phyloP scores from a whole-genome alignment of 2,113 vertebrate genomes.

The Salvator merianae region DNA sequence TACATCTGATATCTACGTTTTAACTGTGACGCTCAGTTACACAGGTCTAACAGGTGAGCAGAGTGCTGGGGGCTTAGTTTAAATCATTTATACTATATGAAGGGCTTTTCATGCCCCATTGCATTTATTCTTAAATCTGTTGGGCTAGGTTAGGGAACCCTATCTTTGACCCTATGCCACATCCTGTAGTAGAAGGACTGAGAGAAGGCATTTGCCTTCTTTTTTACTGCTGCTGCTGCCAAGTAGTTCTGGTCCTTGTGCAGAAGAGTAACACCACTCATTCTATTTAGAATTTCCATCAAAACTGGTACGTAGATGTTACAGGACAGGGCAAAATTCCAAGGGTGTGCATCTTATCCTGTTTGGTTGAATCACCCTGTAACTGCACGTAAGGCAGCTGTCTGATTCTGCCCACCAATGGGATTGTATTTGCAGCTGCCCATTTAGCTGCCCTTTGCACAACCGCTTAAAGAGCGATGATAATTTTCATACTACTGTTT shows the following conservation, averaged over 20 bases:
- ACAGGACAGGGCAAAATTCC: too few relatives aligned
- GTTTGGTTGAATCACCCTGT: not conserved
- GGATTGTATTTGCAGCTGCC: not conserved
- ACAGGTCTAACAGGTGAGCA: not conserved
- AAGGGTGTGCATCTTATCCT: not conserved
- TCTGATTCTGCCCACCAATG: not conserved
- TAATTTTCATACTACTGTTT: not conserved
- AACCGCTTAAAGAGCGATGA: not conserved
- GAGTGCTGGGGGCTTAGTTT: not conserved
- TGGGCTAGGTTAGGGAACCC: too few relatives aligned
- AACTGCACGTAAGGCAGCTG: not conserved
- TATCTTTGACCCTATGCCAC: not conserved
- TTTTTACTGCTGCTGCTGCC: not conserved
- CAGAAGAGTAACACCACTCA: not conserved
- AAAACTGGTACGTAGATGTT: not conserved
- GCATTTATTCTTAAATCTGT: too few relatives aligned
- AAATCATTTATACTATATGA: not conserved
- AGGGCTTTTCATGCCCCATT: too few relatives aligned
- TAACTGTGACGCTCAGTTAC: constrained; percentile 6
- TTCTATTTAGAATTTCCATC: not conserved
- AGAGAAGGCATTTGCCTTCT: not conserved
- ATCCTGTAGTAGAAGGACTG: not conserved
- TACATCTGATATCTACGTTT: constrained; percentile 16
- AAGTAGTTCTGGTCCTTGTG: not conserved
- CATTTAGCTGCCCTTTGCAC: not conserved